These are phyloP conservation scores for Leucoraja erinaceus DNA, from an alignment of 2,113 vertebrate species.

Conservation along the genomic window DNA sequence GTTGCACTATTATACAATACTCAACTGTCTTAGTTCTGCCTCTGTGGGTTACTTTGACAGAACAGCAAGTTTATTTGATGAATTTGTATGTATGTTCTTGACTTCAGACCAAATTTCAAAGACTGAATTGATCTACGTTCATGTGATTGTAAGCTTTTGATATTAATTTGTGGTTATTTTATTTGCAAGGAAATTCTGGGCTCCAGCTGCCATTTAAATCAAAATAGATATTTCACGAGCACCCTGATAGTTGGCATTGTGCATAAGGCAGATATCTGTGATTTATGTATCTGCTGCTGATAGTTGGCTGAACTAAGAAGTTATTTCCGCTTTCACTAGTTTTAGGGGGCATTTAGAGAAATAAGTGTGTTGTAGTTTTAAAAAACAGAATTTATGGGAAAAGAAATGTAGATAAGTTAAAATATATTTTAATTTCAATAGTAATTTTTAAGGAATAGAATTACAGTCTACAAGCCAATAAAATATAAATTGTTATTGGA, in stretches of 20 bases:
- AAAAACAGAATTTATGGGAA: neutral
- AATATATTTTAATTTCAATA: neutral
- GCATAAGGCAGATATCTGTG: neutral
- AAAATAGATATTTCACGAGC: neutral
- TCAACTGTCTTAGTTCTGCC: neutral
- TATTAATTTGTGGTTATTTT: neutral
- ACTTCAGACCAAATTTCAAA: neutral
- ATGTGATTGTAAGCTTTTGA: neutral
- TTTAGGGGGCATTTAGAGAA: neutral
- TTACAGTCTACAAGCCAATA: neutral
- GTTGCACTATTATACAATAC: neutral
- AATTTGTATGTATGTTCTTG: neutral
- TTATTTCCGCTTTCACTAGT: neutral
- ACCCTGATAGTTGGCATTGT: neutral
- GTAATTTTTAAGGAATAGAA: neutral
- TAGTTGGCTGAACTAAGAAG: neutral
- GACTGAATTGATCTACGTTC: neutral
- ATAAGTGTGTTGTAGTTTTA: neutral
- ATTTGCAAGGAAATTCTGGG: neutral
- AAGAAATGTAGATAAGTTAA: neutral
- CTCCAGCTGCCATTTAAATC: neutral
- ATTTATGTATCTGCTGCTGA: neutral
- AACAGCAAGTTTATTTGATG: neutral
- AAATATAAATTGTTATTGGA: neutral
- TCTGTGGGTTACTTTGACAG: neutral